Evolutionary conservation across 2,113 vertebrate genomes (phyloP).

Genomic region (Stegastes partitus): DNA sequence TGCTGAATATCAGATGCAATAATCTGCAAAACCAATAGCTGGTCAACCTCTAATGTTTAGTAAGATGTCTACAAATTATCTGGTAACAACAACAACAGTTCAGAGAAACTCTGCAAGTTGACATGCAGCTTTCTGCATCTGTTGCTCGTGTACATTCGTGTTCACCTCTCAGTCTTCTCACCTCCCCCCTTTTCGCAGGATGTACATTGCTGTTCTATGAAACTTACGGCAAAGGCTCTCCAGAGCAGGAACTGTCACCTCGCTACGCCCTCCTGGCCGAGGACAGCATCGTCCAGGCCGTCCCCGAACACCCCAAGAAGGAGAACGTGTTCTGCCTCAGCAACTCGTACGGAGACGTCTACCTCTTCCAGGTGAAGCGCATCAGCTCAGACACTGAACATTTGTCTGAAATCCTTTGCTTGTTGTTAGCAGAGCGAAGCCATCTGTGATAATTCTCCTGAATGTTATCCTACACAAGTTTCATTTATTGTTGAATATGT

Average conservation of each 20-base stretch:
- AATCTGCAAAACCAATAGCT: no score
- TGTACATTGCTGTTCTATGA: conserved; percentile 96
- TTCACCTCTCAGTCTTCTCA: neutral
- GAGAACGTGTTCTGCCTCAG: conserved; percentile 98
- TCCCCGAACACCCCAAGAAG: conserved; percentile 97
- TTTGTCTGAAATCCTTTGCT: neutral
- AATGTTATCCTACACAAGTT: no score
- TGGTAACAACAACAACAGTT: neutral
- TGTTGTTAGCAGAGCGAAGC: neutral
- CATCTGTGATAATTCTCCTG: neutral
- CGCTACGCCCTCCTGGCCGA: conserved; percentile 93
- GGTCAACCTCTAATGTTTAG: no score
- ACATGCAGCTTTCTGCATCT: neutral
- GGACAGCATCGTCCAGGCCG: conserved; percentile 95
- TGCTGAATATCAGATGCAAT: no score
- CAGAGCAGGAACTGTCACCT: conserved; percentile 89
- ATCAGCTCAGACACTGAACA: neutral
- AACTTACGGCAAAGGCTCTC: conserved; percentile 90
- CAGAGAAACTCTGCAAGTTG: neutral
- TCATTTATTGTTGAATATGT: no score
- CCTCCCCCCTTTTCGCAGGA: conserved; percentile 81
- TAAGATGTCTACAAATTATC: no score
- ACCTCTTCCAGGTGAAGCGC: conserved; percentile 93
- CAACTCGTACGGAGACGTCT: conserved; percentile 95
- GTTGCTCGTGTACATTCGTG: neutral